These are phyloP conservation scores for Nasonia longicornis DNA, from an alignment of 1,140 invertebrate genomes.

Conservation along the genomic window DNA sequence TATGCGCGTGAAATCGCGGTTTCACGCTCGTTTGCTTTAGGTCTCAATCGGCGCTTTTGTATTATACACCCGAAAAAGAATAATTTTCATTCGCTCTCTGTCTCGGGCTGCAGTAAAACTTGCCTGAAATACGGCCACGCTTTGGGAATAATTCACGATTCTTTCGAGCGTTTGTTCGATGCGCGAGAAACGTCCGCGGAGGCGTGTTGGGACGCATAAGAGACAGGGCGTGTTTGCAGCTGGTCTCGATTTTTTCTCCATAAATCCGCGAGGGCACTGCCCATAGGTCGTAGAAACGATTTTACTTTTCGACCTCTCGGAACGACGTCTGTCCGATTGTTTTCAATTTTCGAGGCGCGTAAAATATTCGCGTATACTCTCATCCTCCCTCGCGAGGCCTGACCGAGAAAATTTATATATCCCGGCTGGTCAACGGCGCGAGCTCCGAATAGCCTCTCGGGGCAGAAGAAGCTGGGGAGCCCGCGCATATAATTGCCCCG, in stretches of 20 bases:
- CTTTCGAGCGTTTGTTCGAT: not conserved
- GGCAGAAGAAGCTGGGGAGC: not conserved
- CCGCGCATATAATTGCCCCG: not conserved
- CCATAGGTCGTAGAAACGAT: not conserved
- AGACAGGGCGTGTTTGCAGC: slow-evolving; percentile 8
- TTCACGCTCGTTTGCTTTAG: not conserved
- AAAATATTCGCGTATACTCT: not conserved
- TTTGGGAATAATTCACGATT: slow-evolving; percentile 25
- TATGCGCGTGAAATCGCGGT: slow-evolving; percentile 18
- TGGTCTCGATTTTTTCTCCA: slow-evolving; percentile 24
- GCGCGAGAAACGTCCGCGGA: not conserved
- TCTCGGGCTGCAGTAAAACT: too few relatives aligned
- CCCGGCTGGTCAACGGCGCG: not conserved
- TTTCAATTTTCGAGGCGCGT: not conserved
- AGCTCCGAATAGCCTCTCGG: not conserved
- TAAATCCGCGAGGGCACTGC: slow-evolving; percentile 7
- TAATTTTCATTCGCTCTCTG: too few relatives aligned
- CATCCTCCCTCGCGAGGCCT: not conserved
- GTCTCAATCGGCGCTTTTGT: not conserved
- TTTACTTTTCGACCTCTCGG: not conserved
- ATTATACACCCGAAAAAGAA: too few relatives aligned
- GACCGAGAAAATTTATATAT: not conserved
- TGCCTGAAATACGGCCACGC: not conserved
- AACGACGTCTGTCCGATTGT: not conserved
- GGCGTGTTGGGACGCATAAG: not conserved